phyloP scores from a whole-genome alignment of 1,140 invertebrate species.

The Drosophila micromelanica region DNA sequence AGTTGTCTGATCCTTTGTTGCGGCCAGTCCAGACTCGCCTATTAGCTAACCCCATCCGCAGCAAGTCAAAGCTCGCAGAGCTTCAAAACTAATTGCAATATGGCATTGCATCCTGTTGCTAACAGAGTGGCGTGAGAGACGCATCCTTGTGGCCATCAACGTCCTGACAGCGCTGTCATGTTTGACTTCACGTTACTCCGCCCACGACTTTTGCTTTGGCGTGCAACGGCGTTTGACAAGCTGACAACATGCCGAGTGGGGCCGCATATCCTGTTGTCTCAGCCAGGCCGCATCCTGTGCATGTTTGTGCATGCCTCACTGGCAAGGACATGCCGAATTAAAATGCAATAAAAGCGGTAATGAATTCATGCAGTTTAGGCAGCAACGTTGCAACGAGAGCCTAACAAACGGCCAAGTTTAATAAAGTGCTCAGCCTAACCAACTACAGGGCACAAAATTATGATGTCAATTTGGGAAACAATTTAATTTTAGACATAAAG shows the following conservation, averaged over 20 bases:
- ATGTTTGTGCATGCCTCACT: conserved; percentile 73
- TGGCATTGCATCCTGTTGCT: conserved; percentile 73
- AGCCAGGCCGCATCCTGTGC: conserved; percentile 59
- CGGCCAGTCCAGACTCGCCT: conserved; percentile 41
- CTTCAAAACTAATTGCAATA: conserved; percentile 79
- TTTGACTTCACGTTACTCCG: conserved; percentile 37
- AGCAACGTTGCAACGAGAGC: conserved; percentile 7
- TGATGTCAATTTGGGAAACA: too few species aligned
- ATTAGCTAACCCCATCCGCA: conserved; percentile 69
- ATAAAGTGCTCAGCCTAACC: conserved; percentile 57
- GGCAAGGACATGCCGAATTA: conserved; percentile 78
- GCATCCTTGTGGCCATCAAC: conserved; percentile 49
- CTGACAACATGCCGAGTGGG: conserved; percentile 57
- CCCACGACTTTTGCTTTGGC: neutral
- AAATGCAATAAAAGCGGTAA: conserved; percentile 81
- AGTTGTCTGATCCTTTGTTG: conserved; percentile 29
- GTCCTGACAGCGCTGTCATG: conserved; percentile 63
- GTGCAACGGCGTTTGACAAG: conserved; percentile 66
- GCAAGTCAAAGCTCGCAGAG: conserved; percentile 47
- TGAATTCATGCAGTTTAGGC: conserved; percentile 49
- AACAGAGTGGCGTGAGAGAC: conserved; percentile 6
- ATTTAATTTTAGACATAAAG: too few species aligned
- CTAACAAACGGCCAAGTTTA: conserved; percentile 43
- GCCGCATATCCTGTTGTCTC: conserved; percentile 5
- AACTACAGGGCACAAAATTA: neutral